A percentile compares a stretch with the other conserved stretches of the same genome.
Evolutionary conservation across 92 coral and sea anemone genomes (phyloP).

Genomic region (Scolanthus callimorphus): DNA sequence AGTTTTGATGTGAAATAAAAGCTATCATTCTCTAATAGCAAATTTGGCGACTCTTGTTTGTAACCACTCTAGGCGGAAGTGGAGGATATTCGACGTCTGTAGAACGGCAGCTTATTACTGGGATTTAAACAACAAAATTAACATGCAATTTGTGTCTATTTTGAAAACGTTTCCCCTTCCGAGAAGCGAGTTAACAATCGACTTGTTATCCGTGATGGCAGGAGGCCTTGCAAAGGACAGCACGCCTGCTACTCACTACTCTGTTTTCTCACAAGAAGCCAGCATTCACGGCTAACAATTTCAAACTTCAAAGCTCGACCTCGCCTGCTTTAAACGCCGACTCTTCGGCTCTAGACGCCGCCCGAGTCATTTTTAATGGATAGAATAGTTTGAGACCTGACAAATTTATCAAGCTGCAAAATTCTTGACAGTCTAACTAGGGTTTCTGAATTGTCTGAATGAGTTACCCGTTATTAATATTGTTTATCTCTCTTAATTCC

Average conservation of each 20-base stretch:
- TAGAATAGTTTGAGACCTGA: too few relatives aligned
- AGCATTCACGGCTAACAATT: too few relatives aligned
- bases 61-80: background rate
- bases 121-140: conserved; percentile 2
- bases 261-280: background rate
- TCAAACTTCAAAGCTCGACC: too few relatives aligned
- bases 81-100: too few relatives aligned
- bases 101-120: background rate
- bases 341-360: too few relatives aligned
- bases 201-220: background rate
- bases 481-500: conserved; percentile 51
- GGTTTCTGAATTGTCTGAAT: conserved; percentile 10
- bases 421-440: too few relatives aligned
- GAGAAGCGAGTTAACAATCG: background rate
- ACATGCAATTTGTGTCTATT: background rate
- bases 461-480: conserved; percentile 55
- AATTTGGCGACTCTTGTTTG: background rate
- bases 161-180: conserved; percentile 3
- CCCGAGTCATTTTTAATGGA: too few relatives aligned
- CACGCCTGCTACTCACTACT: background rate
- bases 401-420: too few relatives aligned
- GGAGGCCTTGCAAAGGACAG: background rate
- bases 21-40: too few relatives aligned
- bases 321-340: too few relatives aligned
- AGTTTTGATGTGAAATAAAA: background rate